Evolutionary conservation across 2,797 vertebrate species (phyloP).

Genomic region (Nyctalus aviator): DNA sequence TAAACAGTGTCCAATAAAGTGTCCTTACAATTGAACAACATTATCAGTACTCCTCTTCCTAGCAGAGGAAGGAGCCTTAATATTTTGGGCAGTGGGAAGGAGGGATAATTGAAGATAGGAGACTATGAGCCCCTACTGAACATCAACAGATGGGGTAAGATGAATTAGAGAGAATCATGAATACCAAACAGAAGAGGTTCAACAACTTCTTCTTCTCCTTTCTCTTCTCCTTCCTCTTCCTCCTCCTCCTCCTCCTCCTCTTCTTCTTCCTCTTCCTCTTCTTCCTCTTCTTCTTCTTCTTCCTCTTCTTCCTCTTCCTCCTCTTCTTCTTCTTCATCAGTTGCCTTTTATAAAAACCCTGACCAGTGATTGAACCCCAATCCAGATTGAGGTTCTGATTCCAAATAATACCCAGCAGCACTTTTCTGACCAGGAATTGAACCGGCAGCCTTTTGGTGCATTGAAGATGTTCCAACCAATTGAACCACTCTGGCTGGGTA

Average conservation of each 20-base stretch:
- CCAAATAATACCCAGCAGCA: too few species aligned
- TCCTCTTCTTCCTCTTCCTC: too few species aligned
- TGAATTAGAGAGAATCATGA: not conserved
- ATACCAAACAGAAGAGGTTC: not conserved
- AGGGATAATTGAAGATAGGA: not conserved
- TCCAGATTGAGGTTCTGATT: too few species aligned
- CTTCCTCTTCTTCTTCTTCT: not conserved
- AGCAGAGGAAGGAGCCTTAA: not conserved
- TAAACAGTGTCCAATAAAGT: not conserved
- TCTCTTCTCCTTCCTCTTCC: too few species aligned
- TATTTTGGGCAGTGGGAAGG: not conserved
- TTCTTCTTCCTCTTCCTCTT: too few species aligned
- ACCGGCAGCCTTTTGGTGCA: not conserved
- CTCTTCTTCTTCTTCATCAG: not conserved
- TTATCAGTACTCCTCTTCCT: not conserved
- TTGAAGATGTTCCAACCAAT: not conserved
- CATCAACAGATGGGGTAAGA: not conserved
- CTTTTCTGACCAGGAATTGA: not conserved
- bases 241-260: too few species aligned
- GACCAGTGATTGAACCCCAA: not conserved
- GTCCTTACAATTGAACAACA: not conserved
- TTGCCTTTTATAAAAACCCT: not conserved
- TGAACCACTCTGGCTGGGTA: not conserved
- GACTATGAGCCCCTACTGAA: not conserved
- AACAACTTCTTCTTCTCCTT: not conserved